phyloP scores from a whole-genome alignment of 2,888 invertebrate genomes.

The Andricus curvator region DNA sequence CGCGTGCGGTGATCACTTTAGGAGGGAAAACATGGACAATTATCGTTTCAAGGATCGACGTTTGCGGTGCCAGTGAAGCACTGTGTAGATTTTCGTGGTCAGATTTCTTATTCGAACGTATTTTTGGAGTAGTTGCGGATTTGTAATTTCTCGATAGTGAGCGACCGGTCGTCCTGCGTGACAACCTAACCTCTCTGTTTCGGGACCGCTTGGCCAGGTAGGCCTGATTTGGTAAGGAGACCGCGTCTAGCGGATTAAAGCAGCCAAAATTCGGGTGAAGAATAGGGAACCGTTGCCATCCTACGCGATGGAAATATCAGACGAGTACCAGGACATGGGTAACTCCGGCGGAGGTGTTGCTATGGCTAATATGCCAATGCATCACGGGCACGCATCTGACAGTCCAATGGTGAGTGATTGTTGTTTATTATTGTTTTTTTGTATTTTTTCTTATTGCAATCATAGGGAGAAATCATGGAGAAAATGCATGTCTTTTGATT shows the following conservation, averaged over 20 bases:
- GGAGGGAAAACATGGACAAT: constrained; percentile 16
- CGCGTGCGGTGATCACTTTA: not conserved
- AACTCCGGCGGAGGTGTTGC: constrained; percentile 71
- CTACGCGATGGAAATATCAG: constrained; percentile 87
- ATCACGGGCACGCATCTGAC: constrained; percentile 83
- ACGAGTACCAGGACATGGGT: constrained; percentile 75
- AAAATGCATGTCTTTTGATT: too few species aligned
- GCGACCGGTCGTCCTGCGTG: constrained; percentile 22
- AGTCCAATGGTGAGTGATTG: constrained; percentile 87
- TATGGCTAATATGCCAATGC: constrained; percentile 70
- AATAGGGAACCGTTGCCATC: constrained; percentile 92
- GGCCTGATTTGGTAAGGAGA: constrained; percentile 47
- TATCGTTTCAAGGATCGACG: not conserved
- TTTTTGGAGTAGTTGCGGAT: not conserved
- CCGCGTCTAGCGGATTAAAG: constrained; percentile 65
- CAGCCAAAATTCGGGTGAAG: constrained; percentile 93
- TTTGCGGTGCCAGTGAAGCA: constrained; percentile 12
- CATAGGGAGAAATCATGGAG: too few species aligned
- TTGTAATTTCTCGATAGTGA: not conserved
- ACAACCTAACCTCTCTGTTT: constrained; percentile 23
- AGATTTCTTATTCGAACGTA: not conserved
- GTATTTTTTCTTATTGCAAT: not conserved
- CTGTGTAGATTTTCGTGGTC: not conserved
- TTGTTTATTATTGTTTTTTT: not conserved
- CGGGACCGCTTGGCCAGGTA: not conserved